Base-by-base conservation (phyloP, 2,113 vertebrate species). In the Ploceus nigricollis region DNA sequence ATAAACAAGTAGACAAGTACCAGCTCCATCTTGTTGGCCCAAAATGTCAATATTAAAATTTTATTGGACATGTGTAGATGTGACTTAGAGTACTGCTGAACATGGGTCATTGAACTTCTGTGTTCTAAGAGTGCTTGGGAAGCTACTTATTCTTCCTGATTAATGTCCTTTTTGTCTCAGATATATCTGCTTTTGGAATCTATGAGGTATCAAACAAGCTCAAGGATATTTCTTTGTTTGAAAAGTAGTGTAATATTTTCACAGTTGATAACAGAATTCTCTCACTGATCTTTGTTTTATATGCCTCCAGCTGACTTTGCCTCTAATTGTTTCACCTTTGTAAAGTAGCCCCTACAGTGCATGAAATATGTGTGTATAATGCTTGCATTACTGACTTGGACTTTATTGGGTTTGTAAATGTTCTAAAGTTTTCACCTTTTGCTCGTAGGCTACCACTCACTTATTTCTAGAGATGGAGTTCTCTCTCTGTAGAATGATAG, bases 281-380 rank as follows among this genome's bases (percentile, higher is more conserved):
- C 9, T 65, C 6, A 15, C 8, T 30, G 27, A 21, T 40, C 48
- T 19, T 35, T 6, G 19, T 57, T 81, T 58, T 54, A 19, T 35
- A 10, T 87, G 16, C 25, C 35, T 87, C 47, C 35, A 57, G 3
- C 10, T 66, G 56, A 48, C 27, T 68, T 75, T 14, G 9, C 24
- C 58, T 76, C 4, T 27, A 21, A 27, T 61, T 66, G 51, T 66
- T 91, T 78, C 9, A 9, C 51, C 51, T 83, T 78, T 89, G 31
- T 73, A 42, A 89, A 79, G 25, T n/a, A 78, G 47, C 21, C 35
- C 5, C 14, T 83, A 10, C 39, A 57, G 28, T 48, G 20, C n/a
- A 37, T 0, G 0, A 58, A 80, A n/a, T 39, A 11, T 0, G 0
- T 44, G 15, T 69, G 9, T 63, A 3, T 58, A 48, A 44, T 82